These are phyloP conservation scores for Volucella bombylans DNA, from an alignment of 2,888 invertebrate genomes.

Conservation along the genomic window DNA sequence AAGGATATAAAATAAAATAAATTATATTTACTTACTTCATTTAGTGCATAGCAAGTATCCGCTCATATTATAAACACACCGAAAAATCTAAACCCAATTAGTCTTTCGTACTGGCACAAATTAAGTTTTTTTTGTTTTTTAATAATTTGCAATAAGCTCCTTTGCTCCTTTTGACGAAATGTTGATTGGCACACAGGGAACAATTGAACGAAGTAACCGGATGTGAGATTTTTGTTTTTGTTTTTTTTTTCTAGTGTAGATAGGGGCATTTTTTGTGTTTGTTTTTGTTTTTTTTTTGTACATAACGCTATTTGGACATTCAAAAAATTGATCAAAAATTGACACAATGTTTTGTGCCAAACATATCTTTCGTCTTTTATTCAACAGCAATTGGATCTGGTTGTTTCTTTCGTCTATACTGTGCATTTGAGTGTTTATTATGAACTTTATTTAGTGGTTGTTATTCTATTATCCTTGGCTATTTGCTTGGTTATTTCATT, in stretches of 20 bases:
- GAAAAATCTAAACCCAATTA: conserved; percentile 62
- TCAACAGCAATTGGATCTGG: neutral
- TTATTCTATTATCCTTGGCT: conserved; percentile 21
- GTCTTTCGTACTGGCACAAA: conserved; percentile 68
- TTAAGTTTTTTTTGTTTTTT: conserved; percentile 10
- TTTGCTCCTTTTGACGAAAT: conserved; percentile 36
- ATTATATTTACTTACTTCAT: conserved; percentile 80
- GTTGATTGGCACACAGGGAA: conserved; percentile 48
- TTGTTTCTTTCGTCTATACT: conserved; percentile 6
- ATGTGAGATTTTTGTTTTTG: no score
- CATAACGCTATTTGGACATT: conserved; percentile 5
- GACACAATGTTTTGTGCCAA: conserved; percentile 38
- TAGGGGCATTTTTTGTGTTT: conserved; percentile 1
- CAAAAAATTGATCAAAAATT: conserved; percentile 10
- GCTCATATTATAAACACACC: conserved; percentile 70
- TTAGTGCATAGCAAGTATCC: conserved; percentile 82
- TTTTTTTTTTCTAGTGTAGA: conserved; percentile 3
- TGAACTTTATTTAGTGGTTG: conserved; percentile 54
- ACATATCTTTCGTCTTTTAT: conserved; percentile 31
- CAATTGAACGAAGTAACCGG: conserved; percentile 7
- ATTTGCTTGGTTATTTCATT: conserved; percentile 57
- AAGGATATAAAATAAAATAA: conserved; percentile 14
- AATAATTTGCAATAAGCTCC: conserved; percentile 34
- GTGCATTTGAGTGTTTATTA: conserved; percentile 56
- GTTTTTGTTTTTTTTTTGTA: neutral